These are phyloP conservation scores for Habrosyne pyritoides DNA, from an alignment of 2,888 invertebrate species.

Conservation along the genomic window DNA sequence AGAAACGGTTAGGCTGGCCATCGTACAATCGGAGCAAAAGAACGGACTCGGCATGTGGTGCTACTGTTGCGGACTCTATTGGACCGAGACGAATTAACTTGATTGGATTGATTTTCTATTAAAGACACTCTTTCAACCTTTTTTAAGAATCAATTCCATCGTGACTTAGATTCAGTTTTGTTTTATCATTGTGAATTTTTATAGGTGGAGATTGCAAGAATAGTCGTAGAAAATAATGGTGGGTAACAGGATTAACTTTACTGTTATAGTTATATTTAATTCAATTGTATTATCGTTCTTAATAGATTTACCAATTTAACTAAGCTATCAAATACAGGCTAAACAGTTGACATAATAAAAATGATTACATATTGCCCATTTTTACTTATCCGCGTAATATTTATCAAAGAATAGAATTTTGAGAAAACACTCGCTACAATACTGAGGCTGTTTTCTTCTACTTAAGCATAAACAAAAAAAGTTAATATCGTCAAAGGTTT, in stretches of 20 bases:
- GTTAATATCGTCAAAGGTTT: slow-evolving; percentile 81
- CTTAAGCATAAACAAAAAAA: slow-evolving; percentile 71
- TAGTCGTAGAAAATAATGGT: no score
- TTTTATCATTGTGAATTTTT: slow-evolving; percentile 38
- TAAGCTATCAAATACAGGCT: no score
- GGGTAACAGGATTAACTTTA: no score
- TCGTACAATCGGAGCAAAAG: slow-evolving; percentile 41
- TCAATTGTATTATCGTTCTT: no score
- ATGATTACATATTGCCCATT: no score
- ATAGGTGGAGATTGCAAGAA: slow-evolving; percentile 5
- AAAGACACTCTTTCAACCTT: slow-evolving; percentile 53
- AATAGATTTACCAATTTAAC: no score
- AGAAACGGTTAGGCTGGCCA: slow-evolving; percentile 13
- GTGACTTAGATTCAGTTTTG: slow-evolving; percentile 61
- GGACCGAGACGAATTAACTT: slow-evolving; percentile 65
- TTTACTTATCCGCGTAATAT: not conserved
- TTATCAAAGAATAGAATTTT: not conserved
- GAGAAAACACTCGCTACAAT: slow-evolving; percentile 42
- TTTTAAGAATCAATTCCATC: slow-evolving; percentile 62
- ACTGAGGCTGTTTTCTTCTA: slow-evolving; percentile 56
- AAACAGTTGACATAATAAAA: no score
- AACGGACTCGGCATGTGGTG: slow-evolving; percentile 37
- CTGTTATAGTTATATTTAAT: no score
- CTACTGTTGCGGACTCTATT: slow-evolving; percentile 57
- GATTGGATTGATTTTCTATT: slow-evolving; percentile 79